These are phyloP conservation scores for Otus sunia DNA, from an alignment of 2,113 vertebrate genomes.

Conservation along the genomic window DNA sequence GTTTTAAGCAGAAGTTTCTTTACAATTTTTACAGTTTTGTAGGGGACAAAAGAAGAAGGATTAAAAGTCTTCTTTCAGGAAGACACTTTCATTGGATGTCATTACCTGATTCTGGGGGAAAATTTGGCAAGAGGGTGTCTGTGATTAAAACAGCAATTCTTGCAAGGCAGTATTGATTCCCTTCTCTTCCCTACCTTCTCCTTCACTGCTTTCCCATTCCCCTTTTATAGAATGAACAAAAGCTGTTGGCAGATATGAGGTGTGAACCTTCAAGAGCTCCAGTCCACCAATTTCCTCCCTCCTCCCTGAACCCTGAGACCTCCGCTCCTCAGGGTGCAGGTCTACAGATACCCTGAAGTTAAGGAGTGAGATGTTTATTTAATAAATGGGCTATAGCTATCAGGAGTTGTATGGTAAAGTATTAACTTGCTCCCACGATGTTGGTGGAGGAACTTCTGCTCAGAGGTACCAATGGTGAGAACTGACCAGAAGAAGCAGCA, in stretches of 20 bases:
- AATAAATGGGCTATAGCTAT: not conserved
- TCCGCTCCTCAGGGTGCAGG: not conserved
- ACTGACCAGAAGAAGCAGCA: not conserved
- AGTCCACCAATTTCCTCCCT: not conserved
- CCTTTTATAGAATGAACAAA: not conserved
- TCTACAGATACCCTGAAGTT: not conserved
- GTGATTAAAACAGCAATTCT: not conserved
- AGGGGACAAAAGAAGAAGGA: not conserved
- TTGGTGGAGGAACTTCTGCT: not conserved
- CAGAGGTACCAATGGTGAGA: no score
- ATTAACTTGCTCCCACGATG: not conserved
- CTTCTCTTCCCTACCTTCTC: not conserved
- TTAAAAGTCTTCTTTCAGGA: not conserved
- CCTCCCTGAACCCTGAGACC: no score
- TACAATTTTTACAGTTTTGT: not conserved
- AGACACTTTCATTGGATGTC: not conserved
- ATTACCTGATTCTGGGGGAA: not conserved
- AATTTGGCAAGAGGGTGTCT: not conserved
- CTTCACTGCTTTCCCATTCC: not conserved
- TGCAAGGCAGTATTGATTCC: not conserved
- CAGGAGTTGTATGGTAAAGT: not conserved
- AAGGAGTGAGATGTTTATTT: not conserved
- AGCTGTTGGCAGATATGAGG: not conserved
- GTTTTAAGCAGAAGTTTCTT: not conserved
- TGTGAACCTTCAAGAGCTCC: slow-evolving; percentile 6